Evolutionary conservation across 2,113 vertebrate genomes (phyloP), one percentile per base, ranked within the genome.

Genomic region (Archocentrus centrarchus): DNA sequence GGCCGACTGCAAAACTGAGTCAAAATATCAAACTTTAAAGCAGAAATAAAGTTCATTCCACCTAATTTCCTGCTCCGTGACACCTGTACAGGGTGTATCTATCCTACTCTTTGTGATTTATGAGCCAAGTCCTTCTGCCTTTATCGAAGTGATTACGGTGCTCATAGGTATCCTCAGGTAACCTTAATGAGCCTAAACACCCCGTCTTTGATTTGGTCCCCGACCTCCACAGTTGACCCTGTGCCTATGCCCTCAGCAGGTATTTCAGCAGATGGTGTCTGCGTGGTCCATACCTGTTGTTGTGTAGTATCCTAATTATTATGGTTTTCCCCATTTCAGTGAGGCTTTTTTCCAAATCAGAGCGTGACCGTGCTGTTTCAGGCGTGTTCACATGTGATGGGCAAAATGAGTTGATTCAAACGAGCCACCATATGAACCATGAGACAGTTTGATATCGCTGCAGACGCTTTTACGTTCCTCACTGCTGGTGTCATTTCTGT

Each of bases 161-260:
- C 60, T 62, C 60, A 20, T 20, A 62, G 30, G 60, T 62, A 9
- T 30, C 20, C 9, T 35, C 17, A 18, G 10, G 9, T 0, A 20
- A 62, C 17, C 59, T 18, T 18, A 30, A 32, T 18, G 15, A 18
- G 0, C 59, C 14, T 15, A 5, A 17, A 64, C 62, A 64, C 3
- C 30, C 17, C 35, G 30, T 11, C 60, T 62, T 32, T 62, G 60
- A 15, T 5, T 41, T 64, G 39, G 39, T 41, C 37, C n/a, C 39
- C 63, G 8, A 68, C 41, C 35, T 35, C 64, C 0, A 5, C 47
- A 30, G 6, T 17, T 53, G 15, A 11, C 5, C 18, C 64, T 8
- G 22, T 2, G 22, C 3, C 64, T 50, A 0, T 0, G 1, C 63
- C 63, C 0, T 47, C 39, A 68, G 39, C 44, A 47, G 13, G 13